phyloP scores from a whole-genome alignment of 2,888 invertebrate species.

The Gonocerus acuteangulatus region DNA sequence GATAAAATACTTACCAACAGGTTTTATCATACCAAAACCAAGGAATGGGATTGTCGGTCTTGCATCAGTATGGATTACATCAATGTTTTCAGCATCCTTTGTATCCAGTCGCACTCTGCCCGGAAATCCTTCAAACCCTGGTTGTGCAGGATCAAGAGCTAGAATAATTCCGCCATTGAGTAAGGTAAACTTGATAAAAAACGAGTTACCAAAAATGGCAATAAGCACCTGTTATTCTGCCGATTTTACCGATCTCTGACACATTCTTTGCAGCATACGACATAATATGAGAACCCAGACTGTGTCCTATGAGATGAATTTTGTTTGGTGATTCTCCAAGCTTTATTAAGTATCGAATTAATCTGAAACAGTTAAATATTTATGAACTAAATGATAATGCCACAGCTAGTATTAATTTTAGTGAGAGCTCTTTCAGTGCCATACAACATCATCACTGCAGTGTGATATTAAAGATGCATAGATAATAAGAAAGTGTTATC shows the following conservation, averaged over 20 bases:
- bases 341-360: constrained; percentile 26
- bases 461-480: too few relatives aligned
- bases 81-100: constrained; percentile 54
- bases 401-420: too few relatives aligned
- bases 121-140: constrained; percentile 49
- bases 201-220: too few relatives aligned
- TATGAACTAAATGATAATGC: too few relatives aligned
- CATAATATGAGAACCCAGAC: constrained; percentile 55
- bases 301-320: constrained; percentile 55
- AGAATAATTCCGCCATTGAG: too few relatives aligned
- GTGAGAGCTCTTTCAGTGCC: too few relatives aligned
- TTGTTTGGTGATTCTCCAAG: constrained; percentile 40
- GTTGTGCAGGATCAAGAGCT: constrained; percentile 58
- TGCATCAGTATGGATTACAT: constrained; percentile 57
- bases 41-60: constrained; percentile 47
- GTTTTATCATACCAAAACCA: constrained; percentile 52
- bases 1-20: too few relatives aligned
- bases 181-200: too few relatives aligned
- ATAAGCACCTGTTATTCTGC: constrained; percentile 47
- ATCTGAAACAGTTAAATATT: too few relatives aligned
- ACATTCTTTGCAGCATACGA: constrained; percentile 50
- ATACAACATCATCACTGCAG: too few relatives aligned
- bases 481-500: too few relatives aligned
- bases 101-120: constrained; percentile 48
- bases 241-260: constrained; percentile 42